A percentile compares a stretch with the other conserved stretches of the same genome.
Evolutionary conservation across 2,888 invertebrate genomes (phyloP).

Genomic region (Heliconius aoede): DNA sequence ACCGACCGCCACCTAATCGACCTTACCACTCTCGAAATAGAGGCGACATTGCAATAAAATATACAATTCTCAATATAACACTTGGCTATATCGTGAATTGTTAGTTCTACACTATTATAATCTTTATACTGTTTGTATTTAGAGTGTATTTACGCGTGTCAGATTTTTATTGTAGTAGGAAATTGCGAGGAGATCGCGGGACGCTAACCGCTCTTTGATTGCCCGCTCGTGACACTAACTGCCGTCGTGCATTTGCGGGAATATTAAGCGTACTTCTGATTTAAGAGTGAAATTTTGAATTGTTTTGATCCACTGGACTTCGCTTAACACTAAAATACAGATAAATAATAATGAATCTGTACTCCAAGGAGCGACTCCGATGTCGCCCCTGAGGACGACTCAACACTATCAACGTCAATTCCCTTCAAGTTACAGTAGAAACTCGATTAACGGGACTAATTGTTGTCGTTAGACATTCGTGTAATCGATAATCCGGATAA

Average conservation of each 20-base stretch:
- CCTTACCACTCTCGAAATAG: constrained; percentile 31
- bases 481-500: too few species aligned
- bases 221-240: constrained; percentile 52
- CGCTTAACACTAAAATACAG: not conserved
- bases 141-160: constrained; percentile 29
- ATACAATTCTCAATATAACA: constrained; percentile 34
- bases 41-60: constrained; percentile 32
- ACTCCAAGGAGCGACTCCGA: too few species aligned
- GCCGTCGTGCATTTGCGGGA: constrained; percentile 46
- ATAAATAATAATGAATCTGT: not conserved
- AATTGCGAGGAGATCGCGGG: constrained; percentile 55
- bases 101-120: constrained; percentile 33
- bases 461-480: too few species aligned
- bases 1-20: constrained; percentile 20
- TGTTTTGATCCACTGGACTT: constrained; percentile 16
- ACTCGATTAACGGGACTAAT: too few species aligned
- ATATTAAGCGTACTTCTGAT: constrained; percentile 48
- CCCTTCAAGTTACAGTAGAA: not conserved
- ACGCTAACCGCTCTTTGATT: constrained; percentile 57
- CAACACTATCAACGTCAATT: not conserved
- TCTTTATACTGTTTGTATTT: constrained; percentile 27
- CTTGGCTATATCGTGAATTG: constrained; percentile 32
- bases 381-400: too few species aligned
- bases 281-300: constrained; percentile 32
- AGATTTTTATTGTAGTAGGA: constrained; percentile 47